These are phyloP conservation scores for Struthidea cinerea DNA, from an alignment of 2,113 vertebrate genomes.

Conservation along the genomic window DNA sequence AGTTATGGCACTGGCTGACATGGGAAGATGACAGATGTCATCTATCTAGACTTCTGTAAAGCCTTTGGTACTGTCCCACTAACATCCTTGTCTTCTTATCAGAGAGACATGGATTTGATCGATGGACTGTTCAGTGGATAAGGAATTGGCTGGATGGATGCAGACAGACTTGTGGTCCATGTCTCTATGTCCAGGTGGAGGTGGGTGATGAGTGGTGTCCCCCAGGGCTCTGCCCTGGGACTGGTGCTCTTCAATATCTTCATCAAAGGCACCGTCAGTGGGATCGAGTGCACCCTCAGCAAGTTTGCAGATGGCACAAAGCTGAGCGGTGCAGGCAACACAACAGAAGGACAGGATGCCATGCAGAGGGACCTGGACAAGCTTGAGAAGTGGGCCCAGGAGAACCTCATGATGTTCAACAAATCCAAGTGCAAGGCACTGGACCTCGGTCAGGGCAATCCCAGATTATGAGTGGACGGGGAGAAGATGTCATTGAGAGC, in stretches of 20 bases:
- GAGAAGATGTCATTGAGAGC: neutral
- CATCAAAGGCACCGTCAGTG: neutral
- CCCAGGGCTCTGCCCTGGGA: neutral
- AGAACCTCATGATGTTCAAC: neutral
- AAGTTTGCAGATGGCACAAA: neutral
- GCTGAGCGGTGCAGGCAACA: neutral
- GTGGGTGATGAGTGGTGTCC: neutral
- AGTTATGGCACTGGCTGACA: neutral
- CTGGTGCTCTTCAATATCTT: neutral
- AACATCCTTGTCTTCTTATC: neutral
- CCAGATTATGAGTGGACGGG: neutral
- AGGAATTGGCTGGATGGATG: neutral
- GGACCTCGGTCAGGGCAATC: neutral
- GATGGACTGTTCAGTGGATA: neutral
- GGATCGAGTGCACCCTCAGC: fast-evolving
- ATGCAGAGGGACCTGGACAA: neutral
- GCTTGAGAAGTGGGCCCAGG: fast-evolving
- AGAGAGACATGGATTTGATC: neutral
- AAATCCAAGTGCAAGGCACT: neutral
- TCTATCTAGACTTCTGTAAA: neutral
- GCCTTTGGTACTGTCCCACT: neutral
- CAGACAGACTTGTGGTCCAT: neutral
- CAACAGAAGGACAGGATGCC: neutral
- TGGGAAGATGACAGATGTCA: neutral
- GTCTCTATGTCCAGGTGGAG: neutral